Conservation (phyloP, 2,888 invertebrate species). For the Catotricha subobsoleta region DNA sequence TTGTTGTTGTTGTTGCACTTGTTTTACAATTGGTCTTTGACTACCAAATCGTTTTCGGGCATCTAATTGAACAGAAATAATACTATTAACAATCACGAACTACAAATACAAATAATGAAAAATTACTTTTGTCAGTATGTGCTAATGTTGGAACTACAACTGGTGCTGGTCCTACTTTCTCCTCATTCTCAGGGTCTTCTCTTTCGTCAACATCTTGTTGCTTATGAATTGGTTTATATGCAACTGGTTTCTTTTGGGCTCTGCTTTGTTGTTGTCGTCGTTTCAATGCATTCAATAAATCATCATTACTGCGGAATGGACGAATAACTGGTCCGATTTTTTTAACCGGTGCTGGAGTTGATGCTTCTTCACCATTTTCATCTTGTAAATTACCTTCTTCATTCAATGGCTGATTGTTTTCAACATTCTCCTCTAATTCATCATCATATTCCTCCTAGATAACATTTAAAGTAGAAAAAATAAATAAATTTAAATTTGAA, state of each 20-base stretch:
- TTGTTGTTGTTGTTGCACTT: background rate
- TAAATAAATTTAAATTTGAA: too few species aligned
- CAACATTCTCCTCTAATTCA: conserved; percentile 16
- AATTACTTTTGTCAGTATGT: too few species aligned
- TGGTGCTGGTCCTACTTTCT: too few species aligned
- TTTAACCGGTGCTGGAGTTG: conserved; percentile 52
- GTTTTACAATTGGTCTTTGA: background rate
- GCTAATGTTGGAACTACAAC: too few species aligned
- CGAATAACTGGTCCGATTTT: conserved; percentile 45
- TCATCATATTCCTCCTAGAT: conserved; percentile 9
- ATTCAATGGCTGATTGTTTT: too few species aligned
- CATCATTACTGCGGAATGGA: conserved; percentile 63
- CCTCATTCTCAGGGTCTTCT: background rate
- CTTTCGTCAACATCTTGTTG: background rate
- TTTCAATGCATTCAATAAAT: conserved; percentile 52
- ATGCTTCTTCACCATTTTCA: conserved; percentile 33
- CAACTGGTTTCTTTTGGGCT: conserved; percentile 32
- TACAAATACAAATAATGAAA: too few species aligned
- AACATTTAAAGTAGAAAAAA: background rate
- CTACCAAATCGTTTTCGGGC: background rate
- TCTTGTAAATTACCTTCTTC: conserved; percentile 24
- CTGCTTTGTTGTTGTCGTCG: conserved; percentile 51
- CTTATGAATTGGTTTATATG: background rate
- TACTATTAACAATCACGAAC: too few species aligned
- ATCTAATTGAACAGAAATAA: too few species aligned